Conservation (phyloP, 1,140 invertebrate genomes). For the Campodea augens region DNA sequence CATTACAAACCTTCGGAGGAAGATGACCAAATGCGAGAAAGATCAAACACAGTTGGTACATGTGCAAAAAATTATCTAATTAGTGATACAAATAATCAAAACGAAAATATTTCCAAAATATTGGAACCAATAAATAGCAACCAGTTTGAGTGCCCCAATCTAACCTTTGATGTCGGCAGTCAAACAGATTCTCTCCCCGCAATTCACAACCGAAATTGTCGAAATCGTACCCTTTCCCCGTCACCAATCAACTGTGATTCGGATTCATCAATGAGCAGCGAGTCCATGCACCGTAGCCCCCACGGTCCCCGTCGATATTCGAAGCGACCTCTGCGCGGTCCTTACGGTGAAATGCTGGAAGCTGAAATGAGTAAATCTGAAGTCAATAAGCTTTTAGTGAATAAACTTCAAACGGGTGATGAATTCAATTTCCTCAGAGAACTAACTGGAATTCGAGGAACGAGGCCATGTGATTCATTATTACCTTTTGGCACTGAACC, state of each 20-base stretch:
- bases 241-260: constrained; percentile 18
- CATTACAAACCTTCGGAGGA: too few species aligned
- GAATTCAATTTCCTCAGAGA: constrained; percentile 33
- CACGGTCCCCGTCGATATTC: constrained; percentile 34
- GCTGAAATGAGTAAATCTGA: constrained; percentile 56
- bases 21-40: too few species aligned
- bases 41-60: too few species aligned
- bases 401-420: constrained; percentile 29
- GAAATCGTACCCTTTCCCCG: background rate
- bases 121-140: too few species aligned
- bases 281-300: constrained; percentile 8
- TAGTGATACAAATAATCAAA: too few species aligned
- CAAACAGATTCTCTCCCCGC: too few species aligned
- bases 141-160: too few species aligned
- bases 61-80: too few species aligned
- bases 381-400: constrained; percentile 23
- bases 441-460: constrained; percentile 11
- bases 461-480: constrained; percentile 21
- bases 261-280: background rate
- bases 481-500: constrained; percentile 15
- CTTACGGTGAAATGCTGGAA: constrained; percentile 64
- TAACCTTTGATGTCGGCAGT: too few species aligned
- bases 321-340: constrained; percentile 51
- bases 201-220: too few species aligned
- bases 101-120: too few species aligned